Percentiles rank a stretch among this genome's conserved stretches.
These are phyloP conservation scores for Heliconius hortense DNA, from an alignment of 2,888 invertebrate genomes.

Conservation along the genomic window DNA sequence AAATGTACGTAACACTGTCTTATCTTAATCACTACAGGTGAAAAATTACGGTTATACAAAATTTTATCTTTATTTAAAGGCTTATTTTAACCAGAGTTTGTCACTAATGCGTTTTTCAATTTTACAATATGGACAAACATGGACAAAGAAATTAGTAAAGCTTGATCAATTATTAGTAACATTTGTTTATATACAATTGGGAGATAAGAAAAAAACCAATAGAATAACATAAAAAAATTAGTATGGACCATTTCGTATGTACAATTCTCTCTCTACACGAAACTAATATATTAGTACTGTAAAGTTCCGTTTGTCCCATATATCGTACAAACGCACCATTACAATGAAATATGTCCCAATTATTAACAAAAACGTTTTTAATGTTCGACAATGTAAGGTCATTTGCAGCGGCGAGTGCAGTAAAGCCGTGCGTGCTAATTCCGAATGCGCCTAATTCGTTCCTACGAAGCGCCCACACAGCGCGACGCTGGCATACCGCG, in stretches of 20 bases:
- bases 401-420: slow-evolving; percentile 33
- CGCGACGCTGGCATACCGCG: slow-evolving; percentile 69
- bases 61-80: not conserved
- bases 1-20: not conserved
- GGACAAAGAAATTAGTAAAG: not conserved
- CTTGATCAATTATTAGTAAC: too few species aligned
- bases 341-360: not conserved
- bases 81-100: not conserved
- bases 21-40: not conserved
- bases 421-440: slow-evolving; percentile 63
- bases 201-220: not conserved
- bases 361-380: slow-evolving; percentile 18
- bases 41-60: not conserved
- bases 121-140: not conserved
- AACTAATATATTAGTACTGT: not conserved
- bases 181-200: too few species aligned
- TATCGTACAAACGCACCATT: not conserved
- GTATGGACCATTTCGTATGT: not conserved
- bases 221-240: not conserved
- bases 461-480: slow-evolving; percentile 79
- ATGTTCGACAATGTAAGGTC: slow-evolving; percentile 38
- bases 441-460: slow-evolving; percentile 68
- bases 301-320: too few species aligned
- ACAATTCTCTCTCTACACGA: not conserved
- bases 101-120: not conserved